These are phyloP conservation scores for Ochropacha duplaris DNA, from an alignment of 2,888 invertebrate genomes.

Conservation along the genomic window DNA sequence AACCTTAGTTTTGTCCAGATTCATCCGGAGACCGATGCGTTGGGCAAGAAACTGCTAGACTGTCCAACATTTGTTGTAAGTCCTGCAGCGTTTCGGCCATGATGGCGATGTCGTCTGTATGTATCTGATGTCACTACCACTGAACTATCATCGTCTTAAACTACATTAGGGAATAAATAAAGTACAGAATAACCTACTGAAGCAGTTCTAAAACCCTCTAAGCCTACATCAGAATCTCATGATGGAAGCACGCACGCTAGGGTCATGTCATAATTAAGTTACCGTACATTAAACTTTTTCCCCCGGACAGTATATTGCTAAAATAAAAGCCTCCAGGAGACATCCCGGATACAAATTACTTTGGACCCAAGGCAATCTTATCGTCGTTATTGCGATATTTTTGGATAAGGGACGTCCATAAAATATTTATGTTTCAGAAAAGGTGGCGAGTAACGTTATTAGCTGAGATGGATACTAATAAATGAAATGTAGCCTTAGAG, in stretches of 20 bases:
- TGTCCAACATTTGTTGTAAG: too few relatives aligned
- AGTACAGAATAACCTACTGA: not conserved
- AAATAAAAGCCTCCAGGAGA: constrained; percentile 55
- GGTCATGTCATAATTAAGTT: constrained; percentile 63
- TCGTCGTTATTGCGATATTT: constrained; percentile 43
- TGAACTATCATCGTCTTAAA: too few relatives aligned
- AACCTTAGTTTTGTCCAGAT: too few relatives aligned
- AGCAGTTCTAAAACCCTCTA: not conserved
- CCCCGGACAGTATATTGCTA: constrained; percentile 59
- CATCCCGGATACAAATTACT: constrained; percentile 43
- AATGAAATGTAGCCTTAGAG: too few relatives aligned
- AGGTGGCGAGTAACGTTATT: not conserved
- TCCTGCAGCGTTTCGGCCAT: too few relatives aligned
- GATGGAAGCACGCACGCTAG: constrained; percentile 55
- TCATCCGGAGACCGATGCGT: too few relatives aligned
- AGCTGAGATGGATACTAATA: not conserved
- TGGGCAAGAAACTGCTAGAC: too few relatives aligned
- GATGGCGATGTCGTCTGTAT: too few relatives aligned
- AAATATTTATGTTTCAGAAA: not conserved
- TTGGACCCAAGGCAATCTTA: constrained; percentile 41
- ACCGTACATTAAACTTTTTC: constrained; percentile 71
- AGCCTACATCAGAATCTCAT: constrained; percentile 10
- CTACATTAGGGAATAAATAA: not conserved
- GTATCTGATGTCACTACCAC: too few relatives aligned
- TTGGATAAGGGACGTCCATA: constrained; percentile 20